Base-by-base conservation (phyloP, 2,113 vertebrate species). In the Sylvicapra grimmia region DNA sequence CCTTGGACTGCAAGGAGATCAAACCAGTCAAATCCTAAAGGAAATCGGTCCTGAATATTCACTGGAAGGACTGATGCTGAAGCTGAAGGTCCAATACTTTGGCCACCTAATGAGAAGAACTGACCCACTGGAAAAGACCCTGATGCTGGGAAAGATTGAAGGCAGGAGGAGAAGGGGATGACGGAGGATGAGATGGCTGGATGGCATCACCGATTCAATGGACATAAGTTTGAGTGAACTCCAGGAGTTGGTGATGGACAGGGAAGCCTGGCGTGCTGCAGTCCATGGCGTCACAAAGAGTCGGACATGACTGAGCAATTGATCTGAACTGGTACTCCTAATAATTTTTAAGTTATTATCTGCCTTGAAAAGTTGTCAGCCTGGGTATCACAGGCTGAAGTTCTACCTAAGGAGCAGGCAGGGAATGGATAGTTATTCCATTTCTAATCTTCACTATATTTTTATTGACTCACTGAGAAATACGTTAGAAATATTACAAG, bases 361-460 rank as follows among this genome's bases (percentile, higher is more conserved):
- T 54, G 19, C 58, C 58, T 92, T 89, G 65, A 79, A 92, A 95
- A 82, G 33, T 51, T 82, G 68, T 82, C 47, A 80, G 15, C 86
- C 47, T 83, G 49, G 12, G 5, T 72, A 94, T 89, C 8, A 36
- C 53, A 79, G 10, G 27, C 40, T 51, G 9, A 79, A 77, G 8
- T 63, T 91, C 65, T 54, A 49, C 8, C 58, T 31, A 92, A 82
- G 33, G 36, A 79, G n/a, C 33, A 53, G 75, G 19, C 36, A 72
- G 19, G 12, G 12, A 72, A 11, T 10, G 49, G 56, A 80, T 4
- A 53, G 77, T n/a, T 44, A 54, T 18, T 86, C 31, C 21, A 47
- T 13, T 23, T 40, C 16, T 54, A n/a, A 79, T 68, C 25, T 92
- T 95, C 63, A 14, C 59, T 75, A 27, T 51, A 77, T 72, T 79